A percentile compares a stretch with the other conserved stretches of the same genome.
phyloP scores from a whole-genome alignment of 2,888 invertebrate species.

The Oithona nana region DNA sequence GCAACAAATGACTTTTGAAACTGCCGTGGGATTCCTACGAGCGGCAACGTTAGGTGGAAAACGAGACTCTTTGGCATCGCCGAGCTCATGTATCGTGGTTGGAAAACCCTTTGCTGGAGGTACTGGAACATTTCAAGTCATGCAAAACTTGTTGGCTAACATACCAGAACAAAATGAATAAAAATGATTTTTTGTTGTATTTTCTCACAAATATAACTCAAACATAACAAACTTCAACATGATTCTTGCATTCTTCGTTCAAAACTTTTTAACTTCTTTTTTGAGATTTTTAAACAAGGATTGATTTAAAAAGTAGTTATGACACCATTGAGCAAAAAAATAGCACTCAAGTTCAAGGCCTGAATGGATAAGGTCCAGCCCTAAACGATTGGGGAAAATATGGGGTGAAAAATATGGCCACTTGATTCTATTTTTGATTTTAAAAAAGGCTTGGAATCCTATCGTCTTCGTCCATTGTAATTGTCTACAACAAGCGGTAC shows the following conservation, averaged over 20 bases:
- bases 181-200: too few species aligned
- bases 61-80: slow-evolving; percentile 7
- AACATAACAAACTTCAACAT: too few species aligned
- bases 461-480: not conserved
- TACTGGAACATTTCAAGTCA: slow-evolving; percentile 6
- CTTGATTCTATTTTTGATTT: not conserved
- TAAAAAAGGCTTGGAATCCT: not conserved
- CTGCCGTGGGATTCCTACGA: slow-evolving; percentile 63
- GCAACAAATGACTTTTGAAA: slow-evolving; percentile 97
- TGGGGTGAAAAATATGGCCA: not conserved
- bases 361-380: not conserved
- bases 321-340: not conserved
- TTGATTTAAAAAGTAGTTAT: too few species aligned
- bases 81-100: slow-evolving; percentile 10
- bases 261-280: too few species aligned
- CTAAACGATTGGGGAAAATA: not conserved
- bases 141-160: slow-evolving; percentile 10
- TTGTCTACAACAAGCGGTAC: not conserved
- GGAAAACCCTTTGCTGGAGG: slow-evolving; percentile 11
- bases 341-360: not conserved
- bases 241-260: too few species aligned
- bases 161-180: too few species aligned
- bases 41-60: slow-evolving; percentile 47
- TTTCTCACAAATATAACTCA: too few species aligned
- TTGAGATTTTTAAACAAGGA: too few species aligned